These are phyloP conservation scores for Dryobota labecula DNA, from an alignment of 2,888 invertebrate species.

Conservation along the genomic window DNA sequence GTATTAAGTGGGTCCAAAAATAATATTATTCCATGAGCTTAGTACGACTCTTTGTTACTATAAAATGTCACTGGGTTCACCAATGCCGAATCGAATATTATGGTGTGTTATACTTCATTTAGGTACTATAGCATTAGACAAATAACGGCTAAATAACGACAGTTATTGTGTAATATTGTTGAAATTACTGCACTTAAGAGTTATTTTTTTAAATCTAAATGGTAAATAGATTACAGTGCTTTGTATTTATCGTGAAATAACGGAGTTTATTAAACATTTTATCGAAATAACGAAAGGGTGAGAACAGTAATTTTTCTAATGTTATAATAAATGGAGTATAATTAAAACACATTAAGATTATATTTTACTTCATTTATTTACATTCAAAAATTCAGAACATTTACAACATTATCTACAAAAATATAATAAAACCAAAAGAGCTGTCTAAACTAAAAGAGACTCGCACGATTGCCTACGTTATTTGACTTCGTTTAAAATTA, in stretches of 20 bases:
- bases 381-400: neutral
- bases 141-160: too few species aligned
- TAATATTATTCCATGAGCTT: neutral
- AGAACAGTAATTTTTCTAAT: too few species aligned
- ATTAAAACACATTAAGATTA: neutral
- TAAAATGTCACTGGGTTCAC: neutral
- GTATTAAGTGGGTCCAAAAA: neutral
- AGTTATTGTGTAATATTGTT: too few species aligned
- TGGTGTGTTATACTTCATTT: too few species aligned
- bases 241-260: too few species aligned
- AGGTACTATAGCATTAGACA: too few species aligned
- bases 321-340: too few species aligned
- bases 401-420: neutral
- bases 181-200: too few species aligned
- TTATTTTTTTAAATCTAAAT: too few species aligned
- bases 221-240: too few species aligned
- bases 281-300: too few species aligned
- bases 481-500: neutral
- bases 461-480: neutral
- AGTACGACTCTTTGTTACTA: neutral
- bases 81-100: neutral
- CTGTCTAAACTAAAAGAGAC: neutral
- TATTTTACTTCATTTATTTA: slow-evolving; percentile 1
- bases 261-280: too few species aligned
- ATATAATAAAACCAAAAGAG: neutral